phyloP scores from a whole-genome alignment of 1,140 invertebrate genomes.

The Epicauta chinensis region DNA sequence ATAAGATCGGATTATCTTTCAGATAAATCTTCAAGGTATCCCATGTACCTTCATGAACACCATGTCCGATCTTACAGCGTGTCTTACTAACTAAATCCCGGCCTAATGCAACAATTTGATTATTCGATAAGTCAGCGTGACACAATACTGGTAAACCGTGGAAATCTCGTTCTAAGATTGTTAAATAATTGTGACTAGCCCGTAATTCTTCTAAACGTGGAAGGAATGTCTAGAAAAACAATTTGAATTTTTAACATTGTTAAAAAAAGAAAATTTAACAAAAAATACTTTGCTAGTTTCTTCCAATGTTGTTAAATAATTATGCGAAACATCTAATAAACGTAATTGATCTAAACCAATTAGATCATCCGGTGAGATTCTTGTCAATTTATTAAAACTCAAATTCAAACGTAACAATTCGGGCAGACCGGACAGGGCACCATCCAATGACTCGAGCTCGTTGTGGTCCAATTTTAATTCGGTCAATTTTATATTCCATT shows the following conservation, averaged over 20 bases:
- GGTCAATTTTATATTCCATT: constrained; percentile 59
- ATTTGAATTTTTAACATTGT: not conserved
- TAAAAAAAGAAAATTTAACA: not conserved
- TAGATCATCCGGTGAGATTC: constrained; percentile 65
- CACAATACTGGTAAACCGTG: constrained; percentile 71
- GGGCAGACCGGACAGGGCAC: constrained; percentile 63
- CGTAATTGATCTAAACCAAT: constrained; percentile 64
- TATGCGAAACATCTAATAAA: constrained; percentile 68
- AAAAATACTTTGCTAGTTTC: constrained; percentile 67
- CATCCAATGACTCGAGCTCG: constrained; percentile 59
- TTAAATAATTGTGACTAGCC: constrained; percentile 66
- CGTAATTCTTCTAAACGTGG: constrained; percentile 67
- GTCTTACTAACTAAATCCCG: constrained; percentile 70
- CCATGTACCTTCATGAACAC: constrained; percentile 51
- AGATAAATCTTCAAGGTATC: constrained; percentile 70
- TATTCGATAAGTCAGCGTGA: constrained; percentile 67
- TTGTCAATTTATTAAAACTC: constrained; percentile 64
- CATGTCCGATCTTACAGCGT: constrained; percentile 59
- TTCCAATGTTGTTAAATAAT: constrained; percentile 65
- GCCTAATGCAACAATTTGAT: constrained; percentile 62
- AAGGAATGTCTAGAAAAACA: constrained; percentile 57
- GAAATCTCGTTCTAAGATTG: constrained; percentile 66
- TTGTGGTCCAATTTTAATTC: constrained; percentile 70
- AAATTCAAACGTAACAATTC: constrained; percentile 64
- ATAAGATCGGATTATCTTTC: constrained; percentile 71